Conservation (phyloP, 2,113 vertebrate genomes). For the Xyrauchen texanus region DNA sequence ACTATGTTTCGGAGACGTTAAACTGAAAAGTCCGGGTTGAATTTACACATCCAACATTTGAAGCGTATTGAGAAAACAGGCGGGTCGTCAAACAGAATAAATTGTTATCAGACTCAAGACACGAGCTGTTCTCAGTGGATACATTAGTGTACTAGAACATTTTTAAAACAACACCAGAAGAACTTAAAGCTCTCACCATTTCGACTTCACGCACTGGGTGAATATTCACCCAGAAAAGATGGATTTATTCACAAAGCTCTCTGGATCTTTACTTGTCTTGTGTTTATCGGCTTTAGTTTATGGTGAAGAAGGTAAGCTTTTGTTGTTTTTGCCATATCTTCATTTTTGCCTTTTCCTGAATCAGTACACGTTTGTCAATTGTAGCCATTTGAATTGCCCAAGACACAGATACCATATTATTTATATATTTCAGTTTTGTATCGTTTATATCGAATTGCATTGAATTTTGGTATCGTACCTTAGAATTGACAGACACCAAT, state of each 20-base stretch:
- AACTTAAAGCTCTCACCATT: constrained; percentile 11
- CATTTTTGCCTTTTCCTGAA: background rate
- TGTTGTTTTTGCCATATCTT: background rate
- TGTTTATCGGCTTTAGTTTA: constrained; percentile 70
- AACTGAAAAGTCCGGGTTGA: constrained; percentile 19
- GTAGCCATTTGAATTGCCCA: background rate
- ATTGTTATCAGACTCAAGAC: constrained; percentile 36
- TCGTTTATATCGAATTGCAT: no score
- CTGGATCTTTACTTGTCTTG: constrained; percentile 82
- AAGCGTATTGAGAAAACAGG: constrained; percentile 43
- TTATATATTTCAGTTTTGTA: no score
- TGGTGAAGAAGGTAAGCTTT: constrained; percentile 85
- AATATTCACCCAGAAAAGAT: constrained; percentile 66
- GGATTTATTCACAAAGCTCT: constrained; percentile 82
- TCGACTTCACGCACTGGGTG: constrained; percentile 15
- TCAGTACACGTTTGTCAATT: background rate
- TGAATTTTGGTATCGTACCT: background rate
- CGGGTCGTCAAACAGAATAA: no score
- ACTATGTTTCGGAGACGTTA: constrained; percentile 13
- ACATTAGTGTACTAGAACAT: constrained; percentile 27
- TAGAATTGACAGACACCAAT: background rate
- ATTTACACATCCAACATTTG: constrained; percentile 11
- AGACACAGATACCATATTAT: no score
- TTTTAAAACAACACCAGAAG: constrained; percentile 16
- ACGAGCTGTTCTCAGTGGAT: constrained; percentile 29